Conservation (phyloP, 2,888 invertebrate species). For the Lycocerus yunnanus region DNA sequence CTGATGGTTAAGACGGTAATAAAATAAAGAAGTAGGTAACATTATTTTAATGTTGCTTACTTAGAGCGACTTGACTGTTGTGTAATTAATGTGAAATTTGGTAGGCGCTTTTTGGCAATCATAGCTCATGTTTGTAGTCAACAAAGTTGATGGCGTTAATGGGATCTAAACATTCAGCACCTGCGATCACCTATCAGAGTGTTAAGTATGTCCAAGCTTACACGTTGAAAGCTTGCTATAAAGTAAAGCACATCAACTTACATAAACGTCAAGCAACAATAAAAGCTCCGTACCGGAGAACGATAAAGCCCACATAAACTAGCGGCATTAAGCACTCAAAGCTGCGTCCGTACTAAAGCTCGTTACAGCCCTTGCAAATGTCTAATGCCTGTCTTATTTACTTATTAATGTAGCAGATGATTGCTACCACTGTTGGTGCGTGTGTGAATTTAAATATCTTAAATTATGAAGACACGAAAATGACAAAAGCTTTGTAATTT, state of each 20-base stretch:
- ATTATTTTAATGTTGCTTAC: not conserved
- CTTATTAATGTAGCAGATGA: constrained; percentile 36
- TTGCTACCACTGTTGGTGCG: constrained; percentile 22
- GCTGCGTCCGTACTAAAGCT: constrained; percentile 38
- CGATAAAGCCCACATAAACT: constrained; percentile 42
- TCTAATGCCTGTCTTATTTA: constrained; percentile 36
- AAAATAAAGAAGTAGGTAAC: not conserved
- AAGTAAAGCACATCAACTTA: constrained; percentile 53
- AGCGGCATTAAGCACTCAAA: constrained; percentile 41
- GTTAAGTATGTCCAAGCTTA: constrained; percentile 47
- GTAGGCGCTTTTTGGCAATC: constrained; percentile 29
- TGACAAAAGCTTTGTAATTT: constrained; percentile 15
- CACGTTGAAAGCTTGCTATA: constrained; percentile 51
- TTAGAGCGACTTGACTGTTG: not conserved
- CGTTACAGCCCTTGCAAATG: constrained; percentile 34
- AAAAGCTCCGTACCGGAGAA: constrained; percentile 42
- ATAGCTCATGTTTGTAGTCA: constrained; percentile 37
- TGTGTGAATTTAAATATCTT: constrained; percentile 12
- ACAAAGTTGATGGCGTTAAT: constrained; percentile 50
- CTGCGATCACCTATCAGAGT: constrained; percentile 53
- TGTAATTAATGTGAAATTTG: constrained; percentile 2
- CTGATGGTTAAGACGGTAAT: not conserved
- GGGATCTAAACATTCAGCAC: constrained; percentile 52
- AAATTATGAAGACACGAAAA: constrained; percentile 23
- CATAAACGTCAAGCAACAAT: constrained; percentile 50